Percentiles rank a stretch among this genome's conserved stretches.
Conservation (phyloP, 2,797 vertebrate species). For the Ceyx erithaca region DNA sequence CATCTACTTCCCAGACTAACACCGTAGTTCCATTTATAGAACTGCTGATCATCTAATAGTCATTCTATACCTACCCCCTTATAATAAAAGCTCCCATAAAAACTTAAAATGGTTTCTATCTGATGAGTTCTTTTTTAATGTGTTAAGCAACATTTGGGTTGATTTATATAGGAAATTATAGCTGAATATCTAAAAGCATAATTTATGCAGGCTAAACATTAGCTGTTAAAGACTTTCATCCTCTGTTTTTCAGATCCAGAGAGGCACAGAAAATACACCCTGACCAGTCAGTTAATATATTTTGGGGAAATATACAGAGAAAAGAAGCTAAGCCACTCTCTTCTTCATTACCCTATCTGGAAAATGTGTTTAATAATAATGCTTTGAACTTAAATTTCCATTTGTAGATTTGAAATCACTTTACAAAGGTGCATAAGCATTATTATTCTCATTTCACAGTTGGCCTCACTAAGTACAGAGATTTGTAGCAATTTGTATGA, state of each 20-base stretch:
- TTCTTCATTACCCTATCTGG: not conserved
- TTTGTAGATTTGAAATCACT: constrained; percentile 53
- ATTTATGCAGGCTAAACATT: not conserved
- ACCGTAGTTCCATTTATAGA: not conserved
- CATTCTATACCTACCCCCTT: not conserved
- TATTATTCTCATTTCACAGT: constrained; percentile 63
- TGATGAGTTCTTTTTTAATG: not conserved
- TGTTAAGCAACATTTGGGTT: not conserved
- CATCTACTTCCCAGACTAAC: not conserved
- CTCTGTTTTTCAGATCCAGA: not conserved
- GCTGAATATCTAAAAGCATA: not conserved
- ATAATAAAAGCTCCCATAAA: not conserved
- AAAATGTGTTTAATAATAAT: constrained; percentile 42
- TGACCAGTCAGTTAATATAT: not conserved
- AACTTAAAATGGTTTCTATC: not conserved
- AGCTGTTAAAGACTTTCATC: not conserved
- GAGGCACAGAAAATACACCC: not conserved
- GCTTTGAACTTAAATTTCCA: constrained; percentile 48
- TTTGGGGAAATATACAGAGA: not conserved
- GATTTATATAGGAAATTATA: not conserved
- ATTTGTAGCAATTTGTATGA: constrained; percentile 50
- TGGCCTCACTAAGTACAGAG: constrained; percentile 52
- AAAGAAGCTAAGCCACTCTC: not conserved
- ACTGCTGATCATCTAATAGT: not conserved
- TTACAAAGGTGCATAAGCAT: constrained; percentile 51